These are phyloP conservation scores for Gymnobelideus leadbeateri DNA, from an alignment of 2,113 vertebrate genomes.

Conservation along the genomic window DNA sequence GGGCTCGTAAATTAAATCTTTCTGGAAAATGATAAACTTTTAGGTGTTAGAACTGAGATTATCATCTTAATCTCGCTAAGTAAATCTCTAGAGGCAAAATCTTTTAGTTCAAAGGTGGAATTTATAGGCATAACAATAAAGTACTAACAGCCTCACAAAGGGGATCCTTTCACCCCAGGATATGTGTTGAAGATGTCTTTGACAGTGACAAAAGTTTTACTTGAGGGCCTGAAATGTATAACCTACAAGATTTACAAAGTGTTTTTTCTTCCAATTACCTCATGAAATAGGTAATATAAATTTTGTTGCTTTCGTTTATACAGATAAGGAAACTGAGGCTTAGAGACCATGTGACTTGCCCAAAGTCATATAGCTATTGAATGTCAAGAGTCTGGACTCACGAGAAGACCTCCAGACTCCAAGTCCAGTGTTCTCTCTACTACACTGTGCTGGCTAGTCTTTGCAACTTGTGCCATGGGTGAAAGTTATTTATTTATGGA, in stretches of 20 bases:
- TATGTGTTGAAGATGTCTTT: not conserved
- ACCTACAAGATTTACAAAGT: not conserved
- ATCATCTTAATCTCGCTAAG: not conserved
- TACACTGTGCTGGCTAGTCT: not conserved
- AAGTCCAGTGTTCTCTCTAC: not conserved
- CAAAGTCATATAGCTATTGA: not conserved
- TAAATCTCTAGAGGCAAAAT: slow-evolving; percentile 29
- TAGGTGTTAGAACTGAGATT: not conserved
- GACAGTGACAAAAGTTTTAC: not conserved
- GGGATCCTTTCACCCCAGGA: not conserved
- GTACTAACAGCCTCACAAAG: not conserved
- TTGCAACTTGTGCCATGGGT: not conserved
- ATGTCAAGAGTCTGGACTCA: not conserved
- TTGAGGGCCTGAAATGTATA: not conserved
- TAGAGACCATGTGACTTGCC: not conserved
- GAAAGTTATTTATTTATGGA: slow-evolving; percentile 65
- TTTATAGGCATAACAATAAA: not conserved
- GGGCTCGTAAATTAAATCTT: not conserved
- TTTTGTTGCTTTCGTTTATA: not conserved
- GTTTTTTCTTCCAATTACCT: not conserved
- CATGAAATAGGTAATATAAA: not conserved
- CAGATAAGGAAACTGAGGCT: not conserved
- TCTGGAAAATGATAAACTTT: not conserved
- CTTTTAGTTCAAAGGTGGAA: not conserved
- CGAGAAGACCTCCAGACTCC: not conserved